These are phyloP conservation scores for Threskiornis aethiopicus DNA, from an alignment of 2,797 vertebrate species.

Conservation along the genomic window DNA sequence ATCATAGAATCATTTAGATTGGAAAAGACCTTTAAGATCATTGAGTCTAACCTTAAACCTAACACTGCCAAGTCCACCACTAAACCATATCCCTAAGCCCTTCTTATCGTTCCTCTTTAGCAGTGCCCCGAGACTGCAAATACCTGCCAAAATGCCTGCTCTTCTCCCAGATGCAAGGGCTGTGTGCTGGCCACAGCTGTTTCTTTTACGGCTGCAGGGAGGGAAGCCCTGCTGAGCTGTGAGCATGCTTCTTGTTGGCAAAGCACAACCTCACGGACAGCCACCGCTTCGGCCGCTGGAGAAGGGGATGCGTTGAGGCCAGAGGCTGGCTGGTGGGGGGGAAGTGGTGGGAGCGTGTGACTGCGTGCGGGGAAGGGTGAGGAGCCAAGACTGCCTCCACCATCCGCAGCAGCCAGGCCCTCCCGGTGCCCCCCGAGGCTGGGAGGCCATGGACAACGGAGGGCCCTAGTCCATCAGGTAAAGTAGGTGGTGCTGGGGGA, in stretches of 20 bases:
- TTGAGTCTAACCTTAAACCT: background rate
- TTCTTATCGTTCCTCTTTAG: accelerated
- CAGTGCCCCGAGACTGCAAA: background rate
- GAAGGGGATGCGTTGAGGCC: accelerated
- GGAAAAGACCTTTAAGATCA: background rate
- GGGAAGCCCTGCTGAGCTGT: background rate
- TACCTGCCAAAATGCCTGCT: background rate
- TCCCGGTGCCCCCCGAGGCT: accelerated
- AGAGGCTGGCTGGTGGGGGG: background rate
- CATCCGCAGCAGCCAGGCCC: background rate
- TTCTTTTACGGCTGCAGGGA: background rate
- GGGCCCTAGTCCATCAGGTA: background rate
- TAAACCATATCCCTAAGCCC: background rate
- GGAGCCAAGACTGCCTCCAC: no score
- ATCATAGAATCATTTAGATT: background rate
- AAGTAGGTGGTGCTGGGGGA: background rate
- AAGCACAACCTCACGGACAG: background rate
- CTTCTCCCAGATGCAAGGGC: background rate
- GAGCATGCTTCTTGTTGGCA: no score
- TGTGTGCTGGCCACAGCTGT: accelerated
- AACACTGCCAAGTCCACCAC: background rate
- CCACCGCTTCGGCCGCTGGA: accelerated
- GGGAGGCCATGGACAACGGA: background rate
- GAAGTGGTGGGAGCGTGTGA: background rate
- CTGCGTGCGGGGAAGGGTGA: accelerated